Conservation (phyloP, 2,113 vertebrate genomes). For the Nerophis ophidion region DNA sequence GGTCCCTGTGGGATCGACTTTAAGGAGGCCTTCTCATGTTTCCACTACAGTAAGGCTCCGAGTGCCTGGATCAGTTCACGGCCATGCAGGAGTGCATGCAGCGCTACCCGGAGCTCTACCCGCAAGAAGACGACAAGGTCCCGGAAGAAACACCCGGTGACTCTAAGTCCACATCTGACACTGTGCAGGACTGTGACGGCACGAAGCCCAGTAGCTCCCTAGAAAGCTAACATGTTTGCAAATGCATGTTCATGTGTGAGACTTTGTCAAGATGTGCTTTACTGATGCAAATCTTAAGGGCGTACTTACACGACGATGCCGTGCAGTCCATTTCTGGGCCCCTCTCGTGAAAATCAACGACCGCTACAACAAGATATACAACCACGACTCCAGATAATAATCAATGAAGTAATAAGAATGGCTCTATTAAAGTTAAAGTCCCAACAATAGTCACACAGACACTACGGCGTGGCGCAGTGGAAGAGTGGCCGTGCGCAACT, state of each 20-base stretch:
- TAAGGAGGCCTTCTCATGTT: slow-evolving; percentile 96
- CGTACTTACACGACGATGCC: too few species aligned
- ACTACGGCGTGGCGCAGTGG: too few species aligned
- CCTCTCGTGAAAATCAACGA: too few species aligned
- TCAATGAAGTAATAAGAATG: too few species aligned
- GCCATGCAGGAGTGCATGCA: slow-evolving; percentile 98
- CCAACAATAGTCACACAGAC: too few species aligned
- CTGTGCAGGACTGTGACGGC: slow-evolving; percentile 28
- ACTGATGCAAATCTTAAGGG: too few species aligned
- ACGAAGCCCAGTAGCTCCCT: slow-evolving; percentile 19
- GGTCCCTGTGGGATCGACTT: slow-evolving; percentile 94
- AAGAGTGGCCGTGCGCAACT: too few species aligned
- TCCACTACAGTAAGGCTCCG: slow-evolving; percentile 94
- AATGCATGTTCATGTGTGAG: too few species aligned
- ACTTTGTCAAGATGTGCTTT: background rate
- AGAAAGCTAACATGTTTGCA: slow-evolving; percentile 51
- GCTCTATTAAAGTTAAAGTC: too few species aligned
- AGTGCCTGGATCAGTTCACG: slow-evolving; percentile 89
- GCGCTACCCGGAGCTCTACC: slow-evolving; percentile 91
- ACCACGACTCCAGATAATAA: too few species aligned
- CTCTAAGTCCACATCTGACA: slow-evolving; percentile 15
- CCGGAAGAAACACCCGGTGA: slow-evolving; percentile 20
- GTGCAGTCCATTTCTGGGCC: too few species aligned
- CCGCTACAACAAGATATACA: too few species aligned
- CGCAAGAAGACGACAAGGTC: slow-evolving; percentile 84